Evolutionary conservation across 2,888 invertebrate genomes (phyloP), one percentile per base, ranked within the genome.

Genomic region (Conchocele bisecta): DNA sequence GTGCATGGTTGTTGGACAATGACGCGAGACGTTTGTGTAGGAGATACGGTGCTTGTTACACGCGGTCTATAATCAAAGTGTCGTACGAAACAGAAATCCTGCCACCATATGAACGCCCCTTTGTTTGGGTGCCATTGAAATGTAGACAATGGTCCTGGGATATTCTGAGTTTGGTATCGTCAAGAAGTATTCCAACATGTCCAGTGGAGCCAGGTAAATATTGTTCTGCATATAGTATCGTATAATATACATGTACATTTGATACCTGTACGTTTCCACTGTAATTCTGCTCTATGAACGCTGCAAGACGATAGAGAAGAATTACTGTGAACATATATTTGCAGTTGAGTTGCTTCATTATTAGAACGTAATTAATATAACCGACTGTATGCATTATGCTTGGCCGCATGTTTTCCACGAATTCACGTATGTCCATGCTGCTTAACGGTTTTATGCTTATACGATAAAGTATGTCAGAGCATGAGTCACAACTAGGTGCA

Each of bases 1-100:
- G 81, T n/a, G 84, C 79, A 2, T 87, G 86, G 86, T 75, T 86
- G 26, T 26, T 86, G 13, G 80, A 82, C 17, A 39, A 63, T n/a
- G 58, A 67, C 13, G 60, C 57, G 37, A 85, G 80, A 81, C 48
- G 51, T 11, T 68, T 29, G 15, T 68, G 68, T 53, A 33, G 57
- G 22, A 41, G 59, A 20, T 28, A 68, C 0, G 48, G 59, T 7
- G 71, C 78, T 31, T 73, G 73, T 13, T 83, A 66, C 39, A 56
- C 63, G 13, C 54, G 81, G 41, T 73, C 86, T 0, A 50, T 51
- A 22, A 80, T 78, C 0, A 81, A 82, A 69, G 81, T 80, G 1
- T 71, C 81, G 3, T 78, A 82, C 42, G 57, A 70, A 22, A 58
- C 80, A 0, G 24, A 29, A 6, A 68, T 84, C 0, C 53, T 71